Percentiles rank a stretch among this genome's conserved stretches.
Evolutionary conservation across 2,888 invertebrate genomes (phyloP).

Genomic region (Orthosia gothica): DNA sequence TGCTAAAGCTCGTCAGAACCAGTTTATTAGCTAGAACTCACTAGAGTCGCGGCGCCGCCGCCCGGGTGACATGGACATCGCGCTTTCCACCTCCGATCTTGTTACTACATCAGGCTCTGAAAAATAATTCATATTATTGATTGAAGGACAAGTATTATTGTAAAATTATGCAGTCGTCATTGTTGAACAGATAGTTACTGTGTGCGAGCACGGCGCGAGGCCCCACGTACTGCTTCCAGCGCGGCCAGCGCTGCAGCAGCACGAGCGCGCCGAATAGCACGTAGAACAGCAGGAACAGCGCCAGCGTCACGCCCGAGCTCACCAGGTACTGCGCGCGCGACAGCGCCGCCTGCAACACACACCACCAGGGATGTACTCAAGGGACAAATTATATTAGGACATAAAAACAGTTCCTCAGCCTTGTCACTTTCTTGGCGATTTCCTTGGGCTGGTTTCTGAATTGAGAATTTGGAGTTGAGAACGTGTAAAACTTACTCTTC

Average conservation of each 20-base stretch:
- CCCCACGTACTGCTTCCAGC: slow-evolving; percentile 74
- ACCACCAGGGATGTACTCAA: neutral
- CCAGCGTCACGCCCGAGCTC: slow-evolving; percentile 76
- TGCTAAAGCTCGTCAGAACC: neutral
- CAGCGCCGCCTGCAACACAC: slow-evolving; percentile 77
- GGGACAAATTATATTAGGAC: neutral
- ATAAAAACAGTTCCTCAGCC: neutral
- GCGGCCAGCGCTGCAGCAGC: slow-evolving; percentile 82
- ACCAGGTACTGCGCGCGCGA: slow-evolving; percentile 79
- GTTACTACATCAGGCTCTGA: slow-evolving; percentile 53
- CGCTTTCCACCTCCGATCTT: slow-evolving; percentile 58
- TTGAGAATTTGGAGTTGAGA: too few species aligned
- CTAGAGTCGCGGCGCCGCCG: slow-evolving; percentile 76
- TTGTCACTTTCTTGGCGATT: neutral
- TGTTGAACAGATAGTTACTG: slow-evolving; percentile 52
- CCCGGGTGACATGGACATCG: slow-evolving; percentile 53
- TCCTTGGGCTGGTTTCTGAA: neutral
- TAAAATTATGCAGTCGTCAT: too few species aligned
- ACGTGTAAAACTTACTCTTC: too few species aligned
- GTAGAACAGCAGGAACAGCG: slow-evolving; percentile 82
- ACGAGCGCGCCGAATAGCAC: slow-evolving; percentile 79
- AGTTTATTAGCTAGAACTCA: slow-evolving; percentile 52
- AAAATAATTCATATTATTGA: neutral
- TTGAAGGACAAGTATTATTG: neutral
- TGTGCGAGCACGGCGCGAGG: slow-evolving; percentile 80